A percentile compares a stretch with the other conserved stretches of the same genome.
phyloP scores from a whole-genome alignment of 2,888 invertebrate genomes.

The Apotomis capreana region DNA sequence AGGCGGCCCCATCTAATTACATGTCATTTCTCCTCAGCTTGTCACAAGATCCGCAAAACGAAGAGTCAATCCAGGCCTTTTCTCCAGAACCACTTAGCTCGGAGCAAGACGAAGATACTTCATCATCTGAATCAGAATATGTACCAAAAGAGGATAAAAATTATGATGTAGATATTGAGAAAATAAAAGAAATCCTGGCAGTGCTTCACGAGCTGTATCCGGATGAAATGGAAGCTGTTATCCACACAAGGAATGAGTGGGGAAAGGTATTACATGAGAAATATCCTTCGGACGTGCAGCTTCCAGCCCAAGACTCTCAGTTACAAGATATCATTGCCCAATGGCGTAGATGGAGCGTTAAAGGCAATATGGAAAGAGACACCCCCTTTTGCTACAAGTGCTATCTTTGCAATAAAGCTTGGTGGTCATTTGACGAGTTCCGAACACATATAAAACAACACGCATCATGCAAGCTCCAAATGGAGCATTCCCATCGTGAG shows the following conservation, averaged over 20 bases:
- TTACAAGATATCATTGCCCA: constrained; percentile 47
- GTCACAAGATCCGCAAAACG: no score
- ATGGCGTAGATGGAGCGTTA: constrained; percentile 45
- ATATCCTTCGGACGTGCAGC: not conserved
- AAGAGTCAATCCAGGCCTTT: no score
- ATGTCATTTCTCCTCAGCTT: no score
- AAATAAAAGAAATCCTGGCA: not conserved
- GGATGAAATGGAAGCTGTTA: constrained; percentile 6
- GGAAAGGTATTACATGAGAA: constrained; percentile 49
- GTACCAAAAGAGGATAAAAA: not conserved
- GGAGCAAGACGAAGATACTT: no score
- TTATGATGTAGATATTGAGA: constrained; percentile 17
- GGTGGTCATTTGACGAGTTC: constrained; percentile 61
- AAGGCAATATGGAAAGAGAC: constrained; percentile 40
- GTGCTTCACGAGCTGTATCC: constrained; percentile 14
- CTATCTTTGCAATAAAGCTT: constrained; percentile 56
- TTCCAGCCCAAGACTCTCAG: constrained; percentile 18
- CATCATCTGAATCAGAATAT: no score
- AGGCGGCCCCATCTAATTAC: no score
- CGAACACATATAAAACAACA: constrained; percentile 53
- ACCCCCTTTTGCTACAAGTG: constrained; percentile 62
- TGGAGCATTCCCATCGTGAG: constrained; percentile 47
- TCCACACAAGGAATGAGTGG: constrained; percentile 30
- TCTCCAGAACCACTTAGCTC: no score
- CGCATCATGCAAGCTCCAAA: constrained; percentile 1